phyloP scores from a whole-genome alignment of 2,797 vertebrate genomes.

The Enteromius unitaeniatus region DNA sequence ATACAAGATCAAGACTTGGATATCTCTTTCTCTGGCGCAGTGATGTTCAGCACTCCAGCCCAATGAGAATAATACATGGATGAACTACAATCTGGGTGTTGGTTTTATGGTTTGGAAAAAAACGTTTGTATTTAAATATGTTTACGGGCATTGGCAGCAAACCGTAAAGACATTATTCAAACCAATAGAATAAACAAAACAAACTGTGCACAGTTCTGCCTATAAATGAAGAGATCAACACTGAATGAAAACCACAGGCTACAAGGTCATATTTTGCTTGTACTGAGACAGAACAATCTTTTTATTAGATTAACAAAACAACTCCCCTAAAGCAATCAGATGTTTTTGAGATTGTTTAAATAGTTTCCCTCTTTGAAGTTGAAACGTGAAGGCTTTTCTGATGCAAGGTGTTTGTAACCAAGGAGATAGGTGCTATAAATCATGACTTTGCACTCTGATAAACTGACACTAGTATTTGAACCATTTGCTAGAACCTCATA shows the following conservation, averaged over 20 bases:
- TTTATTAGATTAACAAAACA: background rate
- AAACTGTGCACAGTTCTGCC: conserved; percentile 35
- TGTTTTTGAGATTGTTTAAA: background rate
- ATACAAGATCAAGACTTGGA: conserved; percentile 37
- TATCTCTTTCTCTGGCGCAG: background rate
- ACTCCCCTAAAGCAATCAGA: background rate
- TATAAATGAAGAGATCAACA: conserved; percentile 27
- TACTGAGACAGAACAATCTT: background rate
- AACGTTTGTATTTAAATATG: background rate
- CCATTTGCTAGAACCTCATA: background rate
- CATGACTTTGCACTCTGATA: background rate
- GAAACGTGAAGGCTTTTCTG: background rate
- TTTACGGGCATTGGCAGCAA: conserved; percentile 10
- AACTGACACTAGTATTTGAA: background rate
- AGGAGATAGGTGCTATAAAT: conserved; percentile 13
- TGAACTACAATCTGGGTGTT: background rate
- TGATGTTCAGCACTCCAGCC: background rate
- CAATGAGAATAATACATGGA: conserved; percentile 32
- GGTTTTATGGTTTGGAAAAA: conserved; percentile 20
- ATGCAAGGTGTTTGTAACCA: conserved; percentile 5
- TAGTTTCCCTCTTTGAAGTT: background rate
- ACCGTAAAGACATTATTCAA: conserved; percentile 17
- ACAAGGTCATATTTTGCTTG: background rate
- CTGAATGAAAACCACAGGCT: background rate
- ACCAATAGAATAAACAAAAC: conserved; percentile 30